A percentile compares a stretch with the other conserved stretches of the same genome.
phyloP scores from a whole-genome alignment of 30 jellyfish, hydroid and myxozoan genomes.

The Aurelia aurita complex sp. Pacific region DNA sequence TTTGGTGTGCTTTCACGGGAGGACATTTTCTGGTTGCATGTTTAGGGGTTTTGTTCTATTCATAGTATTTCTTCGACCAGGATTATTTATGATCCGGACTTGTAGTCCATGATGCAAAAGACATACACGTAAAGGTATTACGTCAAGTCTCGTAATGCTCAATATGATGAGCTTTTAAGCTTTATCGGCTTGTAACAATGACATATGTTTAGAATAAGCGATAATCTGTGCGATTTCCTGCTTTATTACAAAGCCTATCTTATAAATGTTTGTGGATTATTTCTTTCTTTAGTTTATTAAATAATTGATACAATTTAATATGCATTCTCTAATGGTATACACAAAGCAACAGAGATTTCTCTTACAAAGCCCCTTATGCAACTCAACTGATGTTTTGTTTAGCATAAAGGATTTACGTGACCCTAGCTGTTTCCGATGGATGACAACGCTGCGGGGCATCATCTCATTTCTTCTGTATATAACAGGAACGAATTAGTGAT shows the following conservation, averaged over 20 bases:
- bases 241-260: neutral
- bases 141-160: no score
- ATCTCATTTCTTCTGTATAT: neutral
- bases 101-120: no score
- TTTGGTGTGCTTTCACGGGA: no score
- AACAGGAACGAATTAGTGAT: neutral
- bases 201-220: neutral
- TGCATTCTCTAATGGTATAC: neutral
- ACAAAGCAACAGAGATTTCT: neutral
- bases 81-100: no score
- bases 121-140: no score
- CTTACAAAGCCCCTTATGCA: constrained; percentile 4
- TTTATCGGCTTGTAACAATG: neutral
- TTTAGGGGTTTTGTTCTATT: no score
- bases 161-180: neutral
- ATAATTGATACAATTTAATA: neutral
- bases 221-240: constrained; percentile 6
- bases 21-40: no score
- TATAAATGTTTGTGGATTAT: neutral
- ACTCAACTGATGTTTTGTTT: constrained; percentile 7
- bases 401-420: constrained; percentile 30
- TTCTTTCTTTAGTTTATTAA: neutral
- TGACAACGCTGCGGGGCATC: neutral
- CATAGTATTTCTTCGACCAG: no score
- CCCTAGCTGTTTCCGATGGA: constrained; percentile 44